Base-by-base conservation (phyloP, 2,113 vertebrate genomes). In the Tyrannus savana region DNA sequence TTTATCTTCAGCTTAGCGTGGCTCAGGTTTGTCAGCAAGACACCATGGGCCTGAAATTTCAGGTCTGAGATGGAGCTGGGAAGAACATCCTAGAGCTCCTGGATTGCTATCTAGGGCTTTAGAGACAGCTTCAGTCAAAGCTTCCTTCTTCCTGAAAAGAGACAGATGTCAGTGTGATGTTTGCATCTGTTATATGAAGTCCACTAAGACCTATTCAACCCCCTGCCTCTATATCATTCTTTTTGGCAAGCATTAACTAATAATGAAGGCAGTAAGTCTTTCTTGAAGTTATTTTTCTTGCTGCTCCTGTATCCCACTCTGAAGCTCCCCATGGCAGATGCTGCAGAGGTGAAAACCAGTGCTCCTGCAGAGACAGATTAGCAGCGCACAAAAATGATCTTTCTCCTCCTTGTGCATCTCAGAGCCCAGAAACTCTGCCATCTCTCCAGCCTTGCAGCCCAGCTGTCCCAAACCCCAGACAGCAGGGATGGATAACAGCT, bases 11-110 rank as follows among this genome's bases (percentile, higher is more conserved):
- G 59, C 86, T 77, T 41, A 76, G 50, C 21, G 8, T 23, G 27
- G 72, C 50, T 90, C 79, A 35, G 21, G 73, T 93, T 94, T 84
- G 79, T 90, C 88, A 90, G 89, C 41, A 63, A 86, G 74, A 39
- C 64, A 55, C n/a, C 4, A 9, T 2, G 33, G 83, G 47, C 79
- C 73, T 87, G 76, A 84, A 78, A 68, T 67, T 22, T 86, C 56
- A 33, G 52, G 52, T 52, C 73, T 83, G 59, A 93, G 82, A 47
- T 0, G 0, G 67, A 90, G 24, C 42, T 80, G 68, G 33, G 50
- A 93, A 67, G 27, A 71, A 83, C 75, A 77, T 74, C 46, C 31
- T 47, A 35, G 55, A 77, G 39, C 27, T 91, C 35, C 59, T 44
- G 46, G 15, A 33, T 84, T 37, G 23, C 75, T 71, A 11, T 50